Evolutionary conservation across 2,888 invertebrate species (phyloP), one percentile per base, ranked within the genome.

Genomic region (Poecilus cupreus): DNA sequence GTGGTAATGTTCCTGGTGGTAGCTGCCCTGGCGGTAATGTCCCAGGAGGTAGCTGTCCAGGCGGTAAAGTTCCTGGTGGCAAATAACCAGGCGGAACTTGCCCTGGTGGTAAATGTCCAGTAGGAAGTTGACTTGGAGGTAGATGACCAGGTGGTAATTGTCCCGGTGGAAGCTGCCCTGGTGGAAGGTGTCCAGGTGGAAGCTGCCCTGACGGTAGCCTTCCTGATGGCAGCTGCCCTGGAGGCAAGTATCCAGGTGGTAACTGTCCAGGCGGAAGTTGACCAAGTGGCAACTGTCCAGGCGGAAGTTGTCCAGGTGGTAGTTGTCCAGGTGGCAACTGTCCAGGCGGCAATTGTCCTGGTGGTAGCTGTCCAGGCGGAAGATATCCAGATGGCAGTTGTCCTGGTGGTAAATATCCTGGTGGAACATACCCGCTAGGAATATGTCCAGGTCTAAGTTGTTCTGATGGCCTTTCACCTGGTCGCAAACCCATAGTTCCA

Each of bases 71-170:
- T 64, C 83, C 85, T 49, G 83, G 74, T 22, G 70, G 82, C 57
- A 80, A 82, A 84, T 24, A 82, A 64, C 74, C 82, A 80, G 82
- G 82, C 13, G 22, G 70, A 3, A 32, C 51, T 39, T 70, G 77
- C 43, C 82, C 81, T 32, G 82, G 72, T 13, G 37, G 26, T 32
- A 60, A 60, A 4, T 39, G 64, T 26, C 82, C 80, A 3, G 80
- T 82, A n/a, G 22, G 26, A 5, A 43, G 16, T 6, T 18, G 18
- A 8, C 26, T 18, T 2, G 18, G 49, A 3, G n/a, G 16, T 49
- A 49, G 5, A n/a, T 13, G 13, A 18, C 51, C 80, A 13, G 72
- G 72, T 39, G 39, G 20, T 64, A 60, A 78, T 57, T 60, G 46
- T n/a, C 64, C 64, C 39, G 72, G 81, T 22, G 11, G 57, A 1